phyloP scores from a whole-genome alignment of 2,888 invertebrate species.

The Prenolepis imparis region DNA sequence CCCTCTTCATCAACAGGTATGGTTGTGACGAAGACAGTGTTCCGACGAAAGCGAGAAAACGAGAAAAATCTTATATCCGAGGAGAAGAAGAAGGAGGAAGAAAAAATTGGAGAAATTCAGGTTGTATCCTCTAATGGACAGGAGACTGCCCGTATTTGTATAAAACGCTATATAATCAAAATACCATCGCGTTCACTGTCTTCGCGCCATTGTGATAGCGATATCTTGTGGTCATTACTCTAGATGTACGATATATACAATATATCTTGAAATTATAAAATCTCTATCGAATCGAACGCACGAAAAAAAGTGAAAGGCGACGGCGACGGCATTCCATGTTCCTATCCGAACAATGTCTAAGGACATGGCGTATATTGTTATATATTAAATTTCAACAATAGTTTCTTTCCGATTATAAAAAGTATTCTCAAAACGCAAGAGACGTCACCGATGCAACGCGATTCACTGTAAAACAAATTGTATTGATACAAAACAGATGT shows the following conservation, averaged over 20 bases:
- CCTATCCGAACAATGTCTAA: neutral
- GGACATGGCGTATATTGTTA: neutral
- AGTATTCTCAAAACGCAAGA: neutral
- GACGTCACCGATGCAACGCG: neutral
- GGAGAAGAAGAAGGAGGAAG: conserved; percentile 34
- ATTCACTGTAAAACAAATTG: no score
- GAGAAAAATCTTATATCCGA: neutral
- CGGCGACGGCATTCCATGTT: conserved; percentile 5
- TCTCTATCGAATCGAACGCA: neutral
- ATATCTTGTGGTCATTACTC: conserved; percentile 58
- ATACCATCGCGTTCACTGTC: conserved; percentile 53
- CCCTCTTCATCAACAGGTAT: conserved; percentile 65
- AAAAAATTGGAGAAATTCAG: conserved; percentile 57
- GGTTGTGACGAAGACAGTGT: conserved; percentile 75
- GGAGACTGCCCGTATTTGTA: conserved; percentile 69
- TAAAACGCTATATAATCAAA: conserved; percentile 50
- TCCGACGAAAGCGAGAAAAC: conserved; percentile 30
- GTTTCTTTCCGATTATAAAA: conserved; percentile 3
- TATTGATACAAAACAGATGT: neutral
- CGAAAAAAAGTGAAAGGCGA: conserved; percentile 14
- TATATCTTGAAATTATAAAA: conserved; percentile 26
- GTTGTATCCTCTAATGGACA: conserved; percentile 63
- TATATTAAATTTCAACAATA: conserved; percentile 2
- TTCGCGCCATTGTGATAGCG: conserved; percentile 58
- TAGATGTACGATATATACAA: conserved; percentile 28